A percentile compares a stretch with the other conserved stretches of the same genome.
Evolutionary conservation across 2,797 vertebrate species (phyloP).

Genomic region (Pangasius mekongensis): DNA sequence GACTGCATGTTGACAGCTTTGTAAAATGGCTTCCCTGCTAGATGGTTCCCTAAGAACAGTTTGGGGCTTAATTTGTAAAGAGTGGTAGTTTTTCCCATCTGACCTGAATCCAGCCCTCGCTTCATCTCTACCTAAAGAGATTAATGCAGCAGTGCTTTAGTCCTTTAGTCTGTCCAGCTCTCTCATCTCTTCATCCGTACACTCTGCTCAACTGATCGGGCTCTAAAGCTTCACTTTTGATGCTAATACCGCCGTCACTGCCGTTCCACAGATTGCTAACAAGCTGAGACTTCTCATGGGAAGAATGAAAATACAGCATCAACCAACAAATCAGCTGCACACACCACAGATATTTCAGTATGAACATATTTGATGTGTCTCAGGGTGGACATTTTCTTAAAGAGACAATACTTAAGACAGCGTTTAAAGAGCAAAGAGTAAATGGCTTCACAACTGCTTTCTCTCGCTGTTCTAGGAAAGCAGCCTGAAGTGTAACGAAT

Average conservation of each 20-base stretch:
- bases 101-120: not conserved
- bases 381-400: not conserved
- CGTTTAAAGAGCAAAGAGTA: not conserved
- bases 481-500: constrained; percentile 66
- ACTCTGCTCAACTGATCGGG: not conserved
- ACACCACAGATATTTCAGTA: not conserved
- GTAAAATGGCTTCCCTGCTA: not conserved
- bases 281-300: not conserved
- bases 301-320: not conserved
- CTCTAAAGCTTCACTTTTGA: not conserved
- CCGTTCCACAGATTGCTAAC: not conserved
- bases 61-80: not conserved
- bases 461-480: constrained; percentile 29
- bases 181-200: not conserved
- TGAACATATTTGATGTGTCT: not conserved
- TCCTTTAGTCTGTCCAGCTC: not conserved
- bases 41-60: not conserved
- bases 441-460: not conserved
- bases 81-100: not conserved
- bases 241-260: not conserved
- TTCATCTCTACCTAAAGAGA: not conserved
- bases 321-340: not conserved
- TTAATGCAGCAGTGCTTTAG: not conserved
- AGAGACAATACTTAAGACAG: not conserved
- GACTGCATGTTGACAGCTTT: not conserved